These are phyloP conservation scores for Drosophila nigricruria DNA, from an alignment of 2,888 invertebrate species.

Conservation along the genomic window DNA sequence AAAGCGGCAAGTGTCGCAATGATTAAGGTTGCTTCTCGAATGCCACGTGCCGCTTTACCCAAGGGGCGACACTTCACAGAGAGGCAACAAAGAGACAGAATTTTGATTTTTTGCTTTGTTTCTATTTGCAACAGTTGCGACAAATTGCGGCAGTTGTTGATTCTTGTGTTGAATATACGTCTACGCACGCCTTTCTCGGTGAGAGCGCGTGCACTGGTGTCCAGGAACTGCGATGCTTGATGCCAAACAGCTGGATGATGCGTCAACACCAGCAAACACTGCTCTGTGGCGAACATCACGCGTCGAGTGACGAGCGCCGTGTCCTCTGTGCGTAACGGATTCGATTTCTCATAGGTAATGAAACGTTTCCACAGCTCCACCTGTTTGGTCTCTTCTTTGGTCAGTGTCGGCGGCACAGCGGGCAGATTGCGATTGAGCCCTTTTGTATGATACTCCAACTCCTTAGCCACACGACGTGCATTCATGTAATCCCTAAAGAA, in stretches of 20 bases:
- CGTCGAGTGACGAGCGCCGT: conserved; percentile 95
- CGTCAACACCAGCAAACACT: conserved; percentile 97
- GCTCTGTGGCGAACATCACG: conserved; percentile 99
- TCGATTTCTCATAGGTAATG: conserved; percentile 98
- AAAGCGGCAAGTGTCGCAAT: conserved; percentile 81
- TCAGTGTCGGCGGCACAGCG: conserved; percentile 97
- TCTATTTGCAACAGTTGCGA: conserved; percentile 60
- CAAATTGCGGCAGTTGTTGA: conserved; percentile 24
- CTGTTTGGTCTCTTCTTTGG: conserved; percentile 96
- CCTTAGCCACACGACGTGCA: conserved; percentile 97
- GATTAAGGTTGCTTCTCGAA: background rate
- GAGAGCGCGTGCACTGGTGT: conserved; percentile 96
- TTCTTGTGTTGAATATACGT: conserved; percentile 32
- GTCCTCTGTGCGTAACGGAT: conserved; percentile 98
- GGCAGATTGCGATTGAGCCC: conserved; percentile 98
- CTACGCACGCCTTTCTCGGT: conserved; percentile 95
- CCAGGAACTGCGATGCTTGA: conserved; percentile 98
- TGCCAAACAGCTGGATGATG: conserved; percentile 99
- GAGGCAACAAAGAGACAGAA: conserved; percentile 59
- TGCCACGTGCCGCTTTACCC: conserved; percentile 64
- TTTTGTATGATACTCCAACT: conserved; percentile 96
- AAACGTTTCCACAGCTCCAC: conserved; percentile 99
- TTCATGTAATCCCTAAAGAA: conserved; percentile 97
- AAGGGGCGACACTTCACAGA: conserved; percentile 71
- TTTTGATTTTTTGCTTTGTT: conserved; percentile 45